phyloP scores from a whole-genome alignment of 2,888 invertebrate species.

The Drosophila mettleri region DNA sequence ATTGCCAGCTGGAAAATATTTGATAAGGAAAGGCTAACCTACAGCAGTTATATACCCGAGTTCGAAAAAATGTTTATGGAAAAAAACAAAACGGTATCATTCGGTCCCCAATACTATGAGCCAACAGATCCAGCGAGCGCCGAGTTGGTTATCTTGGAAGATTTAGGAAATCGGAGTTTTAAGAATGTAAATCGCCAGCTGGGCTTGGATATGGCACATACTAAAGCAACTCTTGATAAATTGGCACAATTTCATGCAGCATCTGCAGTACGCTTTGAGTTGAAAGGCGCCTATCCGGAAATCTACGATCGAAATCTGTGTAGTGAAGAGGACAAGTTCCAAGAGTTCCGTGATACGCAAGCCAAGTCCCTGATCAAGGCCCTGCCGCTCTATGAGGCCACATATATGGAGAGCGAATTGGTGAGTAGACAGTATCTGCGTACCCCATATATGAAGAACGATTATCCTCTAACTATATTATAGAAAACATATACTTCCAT shows the following conservation, averaged over 20 bases:
- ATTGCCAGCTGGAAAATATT: slow-evolving; percentile 74
- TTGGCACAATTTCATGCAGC: slow-evolving; percentile 86
- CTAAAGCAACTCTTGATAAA: slow-evolving; percentile 80
- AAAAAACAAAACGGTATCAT: slow-evolving; percentile 54
- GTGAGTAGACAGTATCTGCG: slow-evolving; percentile 49
- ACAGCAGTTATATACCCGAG: slow-evolving; percentile 73
- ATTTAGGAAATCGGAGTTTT: slow-evolving; percentile 68
- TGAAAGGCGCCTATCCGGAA: slow-evolving; percentile 68
- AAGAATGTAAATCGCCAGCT: slow-evolving; percentile 62
- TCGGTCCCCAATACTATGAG: slow-evolving; percentile 70
- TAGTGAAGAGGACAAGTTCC: slow-evolving; percentile 53
- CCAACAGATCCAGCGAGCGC: slow-evolving; percentile 18
- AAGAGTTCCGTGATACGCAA: slow-evolving; percentile 53
- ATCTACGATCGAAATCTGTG: slow-evolving; percentile 68
- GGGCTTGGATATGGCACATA: slow-evolving; percentile 84
- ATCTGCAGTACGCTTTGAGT: slow-evolving; percentile 84
- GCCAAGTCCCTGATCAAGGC: slow-evolving; percentile 46
- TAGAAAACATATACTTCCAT: slow-evolving; percentile 54
- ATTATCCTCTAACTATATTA: neutral
- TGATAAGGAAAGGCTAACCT: slow-evolving; percentile 79
- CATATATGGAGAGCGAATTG: slow-evolving; percentile 58
- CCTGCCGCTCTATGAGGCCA: slow-evolving; percentile 48
- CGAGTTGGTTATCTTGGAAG: slow-evolving; percentile 79
- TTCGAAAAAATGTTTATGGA: slow-evolving; percentile 73
- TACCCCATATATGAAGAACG: neutral